Conservation (phyloP, 2,888 invertebrate genomes). For the Strigamia crassipes region DNA sequence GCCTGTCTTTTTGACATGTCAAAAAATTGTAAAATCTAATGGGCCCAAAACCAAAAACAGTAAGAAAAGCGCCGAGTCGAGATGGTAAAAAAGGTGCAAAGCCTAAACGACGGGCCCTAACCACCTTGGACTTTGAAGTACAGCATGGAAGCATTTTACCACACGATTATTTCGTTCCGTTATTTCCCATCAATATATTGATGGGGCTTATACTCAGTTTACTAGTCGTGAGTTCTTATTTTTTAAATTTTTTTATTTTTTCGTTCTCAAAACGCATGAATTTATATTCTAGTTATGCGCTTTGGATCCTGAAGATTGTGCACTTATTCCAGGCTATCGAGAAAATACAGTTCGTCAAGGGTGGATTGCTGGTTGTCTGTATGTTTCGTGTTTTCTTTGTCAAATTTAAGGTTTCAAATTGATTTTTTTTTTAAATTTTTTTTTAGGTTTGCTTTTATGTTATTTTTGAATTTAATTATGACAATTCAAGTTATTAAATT, state of each 20-base stretch:
- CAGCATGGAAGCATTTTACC: neutral
- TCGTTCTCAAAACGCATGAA: neutral
- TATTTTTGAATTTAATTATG: neutral
- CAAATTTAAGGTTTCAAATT: neutral
- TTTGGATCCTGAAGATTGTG: constrained; percentile 30
- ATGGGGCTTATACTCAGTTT: neutral
- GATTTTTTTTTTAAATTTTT: neutral
- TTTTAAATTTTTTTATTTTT: neutral
- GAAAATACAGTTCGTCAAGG: neutral
- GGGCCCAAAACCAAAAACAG: neutral
- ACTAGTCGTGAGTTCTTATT: neutral
- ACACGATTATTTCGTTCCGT: neutral
- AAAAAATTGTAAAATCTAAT: neutral
- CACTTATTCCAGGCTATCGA: neutral
- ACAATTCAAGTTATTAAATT: neutral
- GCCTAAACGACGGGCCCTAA: neutral
- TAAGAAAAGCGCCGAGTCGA: neutral
- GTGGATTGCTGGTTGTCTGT: neutral
- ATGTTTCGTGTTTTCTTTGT: neutral
- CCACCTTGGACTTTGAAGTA: neutral
- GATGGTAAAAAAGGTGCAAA: neutral
- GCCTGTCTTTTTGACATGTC: neutral
- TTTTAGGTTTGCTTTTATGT: neutral
- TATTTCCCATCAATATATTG: neutral
- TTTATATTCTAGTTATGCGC: neutral